Base-by-base conservation (phyloP, 1,140 invertebrate genomes). In the Zaprionus davidi region DNA sequence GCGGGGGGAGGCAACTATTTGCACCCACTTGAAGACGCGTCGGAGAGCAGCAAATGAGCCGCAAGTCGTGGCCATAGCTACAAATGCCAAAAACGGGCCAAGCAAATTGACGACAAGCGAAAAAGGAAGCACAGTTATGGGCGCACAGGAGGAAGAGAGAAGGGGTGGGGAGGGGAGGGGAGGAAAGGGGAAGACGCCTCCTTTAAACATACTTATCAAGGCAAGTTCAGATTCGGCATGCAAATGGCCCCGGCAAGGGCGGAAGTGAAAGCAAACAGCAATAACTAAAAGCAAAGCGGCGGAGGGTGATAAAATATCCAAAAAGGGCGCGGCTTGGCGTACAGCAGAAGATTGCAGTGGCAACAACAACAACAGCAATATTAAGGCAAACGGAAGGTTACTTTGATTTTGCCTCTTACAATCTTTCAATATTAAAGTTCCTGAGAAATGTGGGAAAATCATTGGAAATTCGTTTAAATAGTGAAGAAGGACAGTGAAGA, bases 1-100 rank as follows among this genome's bases (percentile, higher is more conserved):
- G 59, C 4, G 20, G 49, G 58, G 41, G 5, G 5, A 17, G 41
- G 46, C 46, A 60, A 76, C 73, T 76, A 76, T 76, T 76, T 71
- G 68, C 73, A 76, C 73, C 68, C 69, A 76, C 73, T 76, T 60
- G 55, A 76, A 60, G 62, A 66, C 38, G 55, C 60, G 72, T 46
- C 55, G 71, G 26, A 57, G 22, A 75, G 55, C 72, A 65, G 73
- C 73, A 76, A 76, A 76, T 76, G 73, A 76, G 73, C 55, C 68
- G 69, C 68, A 76, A 75, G 59, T 63, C 71, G 57, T 73, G 53
- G 38, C 65, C 66, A 69, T 70, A 20, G 72, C 72, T 53, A 70
- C 66, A 75, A 58, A 65, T 65, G 62, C 68, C 68, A 71, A 59
- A 76, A 59, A 65, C 49, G 56, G 67, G 67, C 57, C 56, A 60